Evolutionary conservation across 2,797 vertebrate genomes (phyloP), one percentile per base, ranked within the genome.

Genomic region (Fratercula arctica): DNA sequence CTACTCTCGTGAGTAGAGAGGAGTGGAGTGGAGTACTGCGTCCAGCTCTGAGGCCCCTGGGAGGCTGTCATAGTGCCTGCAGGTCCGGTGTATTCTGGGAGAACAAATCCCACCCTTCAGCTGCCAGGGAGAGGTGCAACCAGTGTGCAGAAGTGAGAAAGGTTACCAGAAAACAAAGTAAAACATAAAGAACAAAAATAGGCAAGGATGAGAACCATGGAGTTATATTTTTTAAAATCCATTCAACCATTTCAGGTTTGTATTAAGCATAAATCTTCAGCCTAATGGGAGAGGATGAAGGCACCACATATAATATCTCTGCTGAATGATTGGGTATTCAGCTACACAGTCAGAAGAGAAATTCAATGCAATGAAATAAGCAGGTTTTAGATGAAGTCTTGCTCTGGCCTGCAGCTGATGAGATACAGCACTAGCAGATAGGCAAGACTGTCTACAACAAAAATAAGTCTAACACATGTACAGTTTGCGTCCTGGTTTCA

Each of bases 81-180:
- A 74, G 33, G 6, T 29, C 29, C 4, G 1, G 10, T 26, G n/a
- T 15, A 24, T 17, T 63, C 67, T 6, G 0, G 18, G 9, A 61
- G 43, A 82, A n/a, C 2, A 7, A 83, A 80, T 54, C 14, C 37
- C 29, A 3, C 26, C 20, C 50, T 68, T 45, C 14, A 2, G 19
- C 31, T 53, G n/a, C 16, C 77, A 53, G 19, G 43, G n/a, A 51
- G 31, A 81, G 23, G 16, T 24, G 24, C 68, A 72, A 82, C 80
- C 10, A n/a, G 6, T 1, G 9, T 24, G n/a, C 0, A 0, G 21
- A 76, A 77, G 29, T 29, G 50, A 51, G 51, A 79, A 67, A 6
- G 13, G 74, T n/a, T 39, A 37, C 37, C 61, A 72, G 37, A 74
- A 95, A 72, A 18, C 13, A 33, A 89, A 75, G 43, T 39, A 63